Evolutionary conservation across 2,888 invertebrate genomes (phyloP).

Genomic region (Timema cristinae): DNA sequence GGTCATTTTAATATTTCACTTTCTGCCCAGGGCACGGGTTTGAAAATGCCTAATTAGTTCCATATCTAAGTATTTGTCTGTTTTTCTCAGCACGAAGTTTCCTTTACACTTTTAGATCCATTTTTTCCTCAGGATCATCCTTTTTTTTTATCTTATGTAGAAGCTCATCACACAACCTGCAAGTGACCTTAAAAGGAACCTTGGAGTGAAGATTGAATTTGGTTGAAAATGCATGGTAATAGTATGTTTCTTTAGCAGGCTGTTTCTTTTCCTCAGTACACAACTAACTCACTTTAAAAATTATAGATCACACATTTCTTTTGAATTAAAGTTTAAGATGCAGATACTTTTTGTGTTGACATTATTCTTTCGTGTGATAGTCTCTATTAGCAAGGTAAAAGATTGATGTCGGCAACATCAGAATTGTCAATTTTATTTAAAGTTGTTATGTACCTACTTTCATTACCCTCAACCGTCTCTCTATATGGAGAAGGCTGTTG

Average conservation of each 20-base stretch:
- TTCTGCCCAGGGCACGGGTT: background rate
- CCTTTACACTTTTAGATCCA: background rate
- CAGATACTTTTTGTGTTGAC: no score
- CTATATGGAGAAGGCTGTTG: no score
- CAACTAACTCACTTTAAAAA: background rate
- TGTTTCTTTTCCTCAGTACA: background rate
- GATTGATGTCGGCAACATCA: no score
- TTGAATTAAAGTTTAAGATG: no score
- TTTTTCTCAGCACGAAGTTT: background rate
- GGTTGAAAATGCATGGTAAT: conserved; percentile 4
- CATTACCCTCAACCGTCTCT: no score
- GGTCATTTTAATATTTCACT: background rate
- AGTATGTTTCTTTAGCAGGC: background rate
- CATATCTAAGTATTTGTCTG: conserved; percentile 2
- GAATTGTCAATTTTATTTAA: no score
- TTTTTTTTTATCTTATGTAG: background rate
- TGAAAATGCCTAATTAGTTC: background rate
- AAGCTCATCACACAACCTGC: conserved; percentile 9
- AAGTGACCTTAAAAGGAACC: conserved; percentile 4
- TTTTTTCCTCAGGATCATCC: background rate
- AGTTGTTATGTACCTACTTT: no score
- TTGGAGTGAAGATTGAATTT: conserved; percentile 6
- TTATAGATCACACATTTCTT: background rate
- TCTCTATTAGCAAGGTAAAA: no score
- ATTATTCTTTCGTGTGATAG: no score